Evolutionary conservation across 2,797 vertebrate species (phyloP), one percentile per base, ranked within the genome.

Genomic region (Yasuhikotakia modesta): DNA sequence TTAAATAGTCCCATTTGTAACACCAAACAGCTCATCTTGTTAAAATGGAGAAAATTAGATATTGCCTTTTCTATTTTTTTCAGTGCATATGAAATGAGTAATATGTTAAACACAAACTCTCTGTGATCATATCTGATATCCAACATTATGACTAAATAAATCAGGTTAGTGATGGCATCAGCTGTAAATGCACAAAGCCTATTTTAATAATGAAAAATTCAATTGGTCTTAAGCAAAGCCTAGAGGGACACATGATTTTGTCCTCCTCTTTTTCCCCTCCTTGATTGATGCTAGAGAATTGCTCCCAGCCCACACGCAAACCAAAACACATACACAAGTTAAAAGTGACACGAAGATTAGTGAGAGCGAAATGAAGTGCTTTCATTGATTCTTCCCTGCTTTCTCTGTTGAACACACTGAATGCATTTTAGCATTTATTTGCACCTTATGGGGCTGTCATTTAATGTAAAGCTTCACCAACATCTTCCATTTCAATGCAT

Each of bases 61-160:
- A 58, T 83, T 76, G 16, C 64, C 17, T 71, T 64, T 72, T 50
- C 22, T 21, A 52, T 80, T 52, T 79, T 21, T 72, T 78, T 61
- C 63, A 22, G 72, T 53, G 45, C 32, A 17, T 77, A 14, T 76
- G 82, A 87, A 87, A 82, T 80, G 83, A 86, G 73, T 83, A 79
- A 71, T 70, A 50, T 76, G 45, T 71, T 30, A 63, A 78, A 79
- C 69, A 53, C 11, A 79, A 76, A 76, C 82, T 82, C 73, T 82
- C 79, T 66, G 48, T 85, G 86, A 87, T 84, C 63, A 57, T 83
- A 84, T 86, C 65, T 78, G 85, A 87, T 83, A 87, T 87, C 82
- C 83, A 74, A 86, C 88, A 90, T 89, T 84, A 87, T 80, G 79
- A 80, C 74, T 85, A 82, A 85, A 85, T 86, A 83, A 88, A 89